A percentile compares a stretch with the other conserved stretches of the same genome.
Conservation (phyloP, 2,888 invertebrate species). For the Boloria euphrosyne region DNA sequence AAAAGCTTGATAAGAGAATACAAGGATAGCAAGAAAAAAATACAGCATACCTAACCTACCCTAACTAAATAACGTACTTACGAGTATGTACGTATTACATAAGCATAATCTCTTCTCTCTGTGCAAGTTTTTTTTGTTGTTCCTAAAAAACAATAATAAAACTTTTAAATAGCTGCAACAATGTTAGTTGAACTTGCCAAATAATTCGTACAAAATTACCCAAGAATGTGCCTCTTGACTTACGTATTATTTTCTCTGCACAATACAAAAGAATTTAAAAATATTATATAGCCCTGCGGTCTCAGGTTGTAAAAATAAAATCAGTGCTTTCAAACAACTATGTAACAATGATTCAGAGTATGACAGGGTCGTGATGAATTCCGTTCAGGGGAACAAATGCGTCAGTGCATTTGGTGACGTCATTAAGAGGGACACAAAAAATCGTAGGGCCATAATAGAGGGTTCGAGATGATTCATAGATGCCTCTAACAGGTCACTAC, state of each 20-base stretch:
- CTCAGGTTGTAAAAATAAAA: conserved; percentile 52
- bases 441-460: conserved; percentile 66
- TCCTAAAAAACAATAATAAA: conserved; percentile 7
- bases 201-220: conserved; percentile 50
- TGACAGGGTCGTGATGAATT: conserved; percentile 65
- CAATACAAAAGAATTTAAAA: conserved; percentile 38
- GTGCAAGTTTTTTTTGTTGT: too few species aligned
- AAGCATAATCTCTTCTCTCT: background rate
- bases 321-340: conserved; percentile 43
- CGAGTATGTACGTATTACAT: too few species aligned
- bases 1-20: background rate
- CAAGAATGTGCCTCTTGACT: conserved; percentile 47
- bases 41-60: too few species aligned
- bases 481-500: conserved; percentile 69
- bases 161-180: conserved; percentile 7
- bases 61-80: too few species aligned
- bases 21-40: background rate
- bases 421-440: conserved; percentile 64
- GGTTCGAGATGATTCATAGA: conserved; percentile 79
- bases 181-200: conserved; percentile 35
- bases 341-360: conserved; percentile 66
- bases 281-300: conserved; percentile 43
- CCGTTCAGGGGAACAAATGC: conserved; percentile 55
- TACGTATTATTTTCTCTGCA: conserved; percentile 40
- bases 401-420: conserved; percentile 71